phyloP scores from a whole-genome alignment of 2,797 vertebrate species.

The Cottoperca gobio region DNA sequence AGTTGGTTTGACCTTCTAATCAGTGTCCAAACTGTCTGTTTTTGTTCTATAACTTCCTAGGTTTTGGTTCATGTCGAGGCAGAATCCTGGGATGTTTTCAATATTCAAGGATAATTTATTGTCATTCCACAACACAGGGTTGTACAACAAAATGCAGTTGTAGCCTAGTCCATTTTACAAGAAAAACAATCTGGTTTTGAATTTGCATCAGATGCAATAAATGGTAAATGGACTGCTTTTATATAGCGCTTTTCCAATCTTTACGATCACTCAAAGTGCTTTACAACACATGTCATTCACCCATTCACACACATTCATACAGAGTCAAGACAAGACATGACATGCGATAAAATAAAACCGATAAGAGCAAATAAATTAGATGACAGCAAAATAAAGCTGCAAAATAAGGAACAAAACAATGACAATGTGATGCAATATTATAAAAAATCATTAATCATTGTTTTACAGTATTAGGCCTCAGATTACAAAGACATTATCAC shows the following conservation, averaged over 20 bases:
- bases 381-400: background rate
- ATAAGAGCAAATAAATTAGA: background rate
- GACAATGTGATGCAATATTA: background rate
- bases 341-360: background rate
- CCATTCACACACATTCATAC: no score
- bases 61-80: background rate
- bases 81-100: slow-evolving; percentile 5
- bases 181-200: no score
- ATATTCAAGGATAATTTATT: no score
- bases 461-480: background rate
- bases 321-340: no score
- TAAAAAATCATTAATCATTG: background rate
- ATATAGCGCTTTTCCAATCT: no score
- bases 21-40: background rate
- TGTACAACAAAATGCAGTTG: no score
- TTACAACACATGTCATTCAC: no score
- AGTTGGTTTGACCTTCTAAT: slow-evolving; percentile 44
- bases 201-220: no score
- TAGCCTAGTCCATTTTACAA: no score
- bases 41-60: background rate
- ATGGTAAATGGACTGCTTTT: no score
- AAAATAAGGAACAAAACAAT: background rate
- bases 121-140: no score
- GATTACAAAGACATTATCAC: background rate
- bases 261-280: no score